Base-by-base conservation (phyloP, 2,888 invertebrate genomes). In the Laothoe populi region DNA sequence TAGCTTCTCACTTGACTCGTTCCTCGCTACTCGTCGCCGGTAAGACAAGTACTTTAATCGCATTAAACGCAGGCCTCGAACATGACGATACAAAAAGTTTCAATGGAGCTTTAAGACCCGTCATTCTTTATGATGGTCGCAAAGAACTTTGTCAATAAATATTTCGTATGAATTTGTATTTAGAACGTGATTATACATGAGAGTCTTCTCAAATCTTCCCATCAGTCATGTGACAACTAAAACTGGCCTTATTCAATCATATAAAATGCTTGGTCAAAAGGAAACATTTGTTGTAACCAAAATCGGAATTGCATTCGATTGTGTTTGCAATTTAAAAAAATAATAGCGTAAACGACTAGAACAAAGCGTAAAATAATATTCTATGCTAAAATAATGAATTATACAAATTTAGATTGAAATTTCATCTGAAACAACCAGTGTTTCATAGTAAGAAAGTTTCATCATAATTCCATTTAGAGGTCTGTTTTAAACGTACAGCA, bases 21-120 rank as follows among this genome's bases (percentile, higher is more conserved):
- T n/a, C n/a, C n/a, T n/a, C n/a, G n/a, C n/a, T n/a, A n/a, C n/a
- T n/a, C n/a, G n/a, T n/a, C n/a, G n/a, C n/a, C n/a, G n/a, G n/a
- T n/a, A n/a, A n/a, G n/a, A n/a, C n/a, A n/a, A n/a, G 7, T 26
- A 59, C 63, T 21, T 44, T 62, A 53, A 67, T 40, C 58, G 62
- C 60, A 57, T 58, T 59, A 57, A 61, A 57, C 45, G 23, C 57
- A n/a, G 19, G 19, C 44, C 31, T 19, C 53, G 3, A 19, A 19
- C 19, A 35, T 35, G 35, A 64, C 57, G 19, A 11, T 38, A 62
- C 38, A 61, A 63, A 64, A 67, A 64, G 57, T 63, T 66, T 64
- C 40, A 62, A 57, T 26, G 16, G 38, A 38, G 5, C 4, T 38
- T 4, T 26, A 26, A 26, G 26, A 26, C 7, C n/a, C n/a, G n/a